Evolutionary conservation across 2,888 invertebrate genomes (phyloP).

Genomic region (Aproaerema taeniolella): DNA sequence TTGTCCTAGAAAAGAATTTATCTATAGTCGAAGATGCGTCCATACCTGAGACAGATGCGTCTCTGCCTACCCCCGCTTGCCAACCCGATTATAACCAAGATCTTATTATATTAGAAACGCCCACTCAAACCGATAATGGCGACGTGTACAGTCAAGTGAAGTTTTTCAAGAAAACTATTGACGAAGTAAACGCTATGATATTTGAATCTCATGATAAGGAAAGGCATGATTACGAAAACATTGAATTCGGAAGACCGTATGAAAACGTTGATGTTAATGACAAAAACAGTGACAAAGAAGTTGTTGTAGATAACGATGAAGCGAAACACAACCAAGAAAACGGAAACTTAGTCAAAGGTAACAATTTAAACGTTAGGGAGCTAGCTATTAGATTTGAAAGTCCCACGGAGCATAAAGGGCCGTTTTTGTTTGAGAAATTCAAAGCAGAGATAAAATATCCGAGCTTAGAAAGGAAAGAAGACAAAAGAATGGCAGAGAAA

Average conservation of each 20-base stretch:
- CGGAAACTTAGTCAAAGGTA: conserved; percentile 48
- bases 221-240: conserved; percentile 48
- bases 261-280: conserved; percentile 57
- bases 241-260: conserved; percentile 47
- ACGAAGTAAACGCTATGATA: conserved; percentile 82
- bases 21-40: conserved; percentile 74
- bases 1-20: conserved; percentile 65
- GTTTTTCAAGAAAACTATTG: conserved; percentile 83
- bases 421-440: conserved; percentile 75
- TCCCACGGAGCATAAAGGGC: conserved; percentile 76
- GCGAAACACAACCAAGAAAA: conserved; percentile 40
- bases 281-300: conserved; percentile 51
- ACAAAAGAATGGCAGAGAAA: conserved; percentile 13
- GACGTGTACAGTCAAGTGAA: conserved; percentile 87
- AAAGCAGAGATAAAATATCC: conserved; percentile 62
- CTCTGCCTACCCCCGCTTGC: conserved; percentile 75
- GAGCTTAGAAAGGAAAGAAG: conserved; percentile 47
- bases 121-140: conserved; percentile 54
- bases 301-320: conserved; percentile 27
- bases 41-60: conserved; percentile 74
- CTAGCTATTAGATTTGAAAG: conserved; percentile 81
- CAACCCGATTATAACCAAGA: conserved; percentile 62
- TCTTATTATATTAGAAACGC: conserved; percentile 74
- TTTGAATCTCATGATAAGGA: conserved; percentile 25
- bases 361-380: conserved; percentile 77